Evolutionary conservation across 2,888 invertebrate genomes (phyloP).

Genomic region (Epistrophe eligans): DNA sequence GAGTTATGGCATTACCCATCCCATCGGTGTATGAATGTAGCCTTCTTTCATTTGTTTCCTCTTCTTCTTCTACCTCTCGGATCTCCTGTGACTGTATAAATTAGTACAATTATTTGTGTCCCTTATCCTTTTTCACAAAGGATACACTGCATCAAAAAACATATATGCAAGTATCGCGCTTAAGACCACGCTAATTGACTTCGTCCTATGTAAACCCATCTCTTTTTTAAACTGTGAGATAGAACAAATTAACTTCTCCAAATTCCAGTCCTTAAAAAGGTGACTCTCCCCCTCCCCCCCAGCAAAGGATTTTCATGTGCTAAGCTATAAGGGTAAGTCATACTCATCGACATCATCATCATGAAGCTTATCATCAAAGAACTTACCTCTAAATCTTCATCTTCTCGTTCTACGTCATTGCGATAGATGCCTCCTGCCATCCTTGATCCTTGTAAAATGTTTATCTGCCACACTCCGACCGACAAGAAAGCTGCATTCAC

Average conservation of each 20-base stretch:
- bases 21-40: not conserved
- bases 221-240: constrained; percentile 5
- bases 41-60: not conserved
- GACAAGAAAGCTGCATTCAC: constrained; percentile 30
- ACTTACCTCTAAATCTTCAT: constrained; percentile 44
- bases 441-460: constrained; percentile 31
- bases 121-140: constrained; percentile 1
- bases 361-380: constrained; percentile 51
- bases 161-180: not conserved
- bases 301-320: constrained; percentile 36
- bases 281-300: too few relatives aligned
- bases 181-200: constrained; percentile 11
- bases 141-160: not conserved
- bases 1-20: constrained; percentile 61
- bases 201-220: not conserved
- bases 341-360: constrained; percentile 41
- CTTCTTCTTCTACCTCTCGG: not conserved
- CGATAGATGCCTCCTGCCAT: constrained; percentile 1
- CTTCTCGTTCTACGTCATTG: constrained; percentile 16
- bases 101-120: constrained; percentile 15
- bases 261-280: constrained; percentile 20
- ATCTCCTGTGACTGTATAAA: not conserved
- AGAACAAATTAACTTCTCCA: constrained; percentile 32
- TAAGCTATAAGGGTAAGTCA: constrained; percentile 31
- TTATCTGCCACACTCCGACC: constrained; percentile 17